Evolutionary conservation across 1,140 invertebrate genomes (phyloP), one percentile per base, ranked within the genome.

Genomic region (Drosophila setifemur): DNA sequence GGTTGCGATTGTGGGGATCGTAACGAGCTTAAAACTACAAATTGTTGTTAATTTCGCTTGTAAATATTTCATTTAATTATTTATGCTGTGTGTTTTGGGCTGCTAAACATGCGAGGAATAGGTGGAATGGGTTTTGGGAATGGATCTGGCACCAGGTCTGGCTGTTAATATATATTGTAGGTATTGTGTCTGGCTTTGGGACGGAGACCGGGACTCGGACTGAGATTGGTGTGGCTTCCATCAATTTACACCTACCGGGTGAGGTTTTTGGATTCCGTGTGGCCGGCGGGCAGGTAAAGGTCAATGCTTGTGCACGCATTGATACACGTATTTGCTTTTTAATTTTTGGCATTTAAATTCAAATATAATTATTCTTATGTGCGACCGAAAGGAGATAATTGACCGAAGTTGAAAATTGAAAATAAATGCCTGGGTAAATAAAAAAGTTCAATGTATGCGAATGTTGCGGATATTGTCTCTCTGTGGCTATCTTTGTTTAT

Each of bases 51-150:
- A 85, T 85, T 79, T 79, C 33, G 75, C 71, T 52, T 67, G 79
- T 86, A 85, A 85, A 86, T 86, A 85, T 86, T 86, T 85, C 55
- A 68, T 86, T 85, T 85, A 70, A 78, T 83, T 83, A 77, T 82
- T 73, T 83, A 83, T 82, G 77, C 53, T 77, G 47, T 57, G 71
- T 72, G 47, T 49, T 49, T 72, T 61, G 55, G n/a, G 44, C 33
- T 37, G 33, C 63, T 54, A 55, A 69, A 70, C 64, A 70, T 39
- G 53, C 57, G 53, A 60, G 23, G n/a, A n/a, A n/a, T n/a, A n/a
- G n/a, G n/a, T n/a, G n/a, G n/a, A n/a, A n/a, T n/a, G n/a, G n/a
- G n/a, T n/a, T n/a, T n/a, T n/a, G n/a, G 14, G 12, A 37, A n/a
- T 43, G 58, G 26, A 11, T 44, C 35, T 57, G 33, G 26, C 29